A percentile compares a stretch with the other conserved stretches of the same genome.
Evolutionary conservation across 2,797 vertebrate genomes (phyloP).

Genomic region (Gymnothorax javanicus): DNA sequence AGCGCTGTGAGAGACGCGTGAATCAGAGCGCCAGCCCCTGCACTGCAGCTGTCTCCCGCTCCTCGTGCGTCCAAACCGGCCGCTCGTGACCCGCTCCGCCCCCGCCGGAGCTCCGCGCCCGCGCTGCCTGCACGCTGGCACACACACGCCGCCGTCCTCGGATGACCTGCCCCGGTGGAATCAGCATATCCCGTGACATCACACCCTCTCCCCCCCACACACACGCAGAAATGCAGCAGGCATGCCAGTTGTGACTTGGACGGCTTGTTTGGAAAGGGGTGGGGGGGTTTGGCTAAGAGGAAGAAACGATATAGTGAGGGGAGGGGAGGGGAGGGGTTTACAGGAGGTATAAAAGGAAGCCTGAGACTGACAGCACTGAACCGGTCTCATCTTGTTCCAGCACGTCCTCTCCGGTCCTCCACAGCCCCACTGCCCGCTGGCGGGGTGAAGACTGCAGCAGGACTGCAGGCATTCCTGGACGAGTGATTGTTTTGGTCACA

Average conservation of each 20-base stretch:
- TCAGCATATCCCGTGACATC: conserved; percentile 60
- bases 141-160: conserved; percentile 60
- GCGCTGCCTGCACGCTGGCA: conserved; percentile 63
- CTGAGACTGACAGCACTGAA: background rate
- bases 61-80: background rate
- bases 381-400: conserved; percentile 24
- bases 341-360: conserved; percentile 10
- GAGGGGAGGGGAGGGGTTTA: background rate
- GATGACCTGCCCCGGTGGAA: conserved; percentile 61
- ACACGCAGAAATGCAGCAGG: conserved; percentile 53
- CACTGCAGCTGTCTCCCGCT: conserved; percentile 61
- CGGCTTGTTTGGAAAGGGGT: conserved; percentile 30
- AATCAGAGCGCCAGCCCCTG: conserved; percentile 62
- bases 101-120: conserved; percentile 65
- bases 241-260: conserved; percentile 46
- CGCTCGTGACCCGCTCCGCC: background rate
- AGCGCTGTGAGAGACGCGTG: conserved; percentile 39
- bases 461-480: background rate
- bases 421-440: background rate
- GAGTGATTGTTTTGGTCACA: background rate
- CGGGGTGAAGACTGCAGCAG: conserved; percentile 3
- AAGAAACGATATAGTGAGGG: conserved; percentile 28
- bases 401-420: conserved; percentile 13
- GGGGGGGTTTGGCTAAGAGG: conserved; percentile 24
- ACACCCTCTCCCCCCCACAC: conserved; percentile 45